phyloP scores from a whole-genome alignment of 1,140 invertebrate genomes.

The Bombus pascuorum region DNA sequence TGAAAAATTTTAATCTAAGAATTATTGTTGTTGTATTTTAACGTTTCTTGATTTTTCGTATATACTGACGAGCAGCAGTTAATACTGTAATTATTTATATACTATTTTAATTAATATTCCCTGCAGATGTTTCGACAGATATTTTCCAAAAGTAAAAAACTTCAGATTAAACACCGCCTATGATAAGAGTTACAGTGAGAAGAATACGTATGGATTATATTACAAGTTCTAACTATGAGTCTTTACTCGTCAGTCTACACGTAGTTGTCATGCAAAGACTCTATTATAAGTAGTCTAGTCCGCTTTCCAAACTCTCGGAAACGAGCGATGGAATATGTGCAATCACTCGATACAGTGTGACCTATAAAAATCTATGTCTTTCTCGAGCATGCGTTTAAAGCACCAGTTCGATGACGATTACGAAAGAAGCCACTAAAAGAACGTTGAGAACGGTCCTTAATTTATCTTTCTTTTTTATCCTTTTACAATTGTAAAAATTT shows the following conservation, averaged over 20 bases:
- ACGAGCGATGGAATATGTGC: slow-evolving; percentile 8
- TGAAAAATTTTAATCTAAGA: slow-evolving; percentile 31
- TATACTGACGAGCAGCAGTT: background rate
- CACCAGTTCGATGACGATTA: slow-evolving; percentile 28
- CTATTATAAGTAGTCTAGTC: background rate
- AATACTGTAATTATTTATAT: background rate
- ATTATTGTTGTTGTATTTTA: background rate
- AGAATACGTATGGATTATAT: background rate
- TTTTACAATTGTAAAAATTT: slow-evolving; percentile 37
- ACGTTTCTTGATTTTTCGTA: background rate
- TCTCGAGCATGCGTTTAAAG: slow-evolving; percentile 2
- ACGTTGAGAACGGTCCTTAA: slow-evolving; percentile 17
- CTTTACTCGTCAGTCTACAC: slow-evolving; percentile 9
- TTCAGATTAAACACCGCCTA: background rate
- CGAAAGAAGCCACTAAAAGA: slow-evolving; percentile 35
- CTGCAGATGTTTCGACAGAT: background rate
- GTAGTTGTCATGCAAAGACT: too few species aligned
- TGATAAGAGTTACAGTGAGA: background rate
- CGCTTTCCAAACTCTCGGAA: background rate
- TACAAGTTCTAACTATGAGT: background rate
- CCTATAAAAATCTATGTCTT: slow-evolving; percentile 38
- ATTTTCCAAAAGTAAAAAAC: background rate
- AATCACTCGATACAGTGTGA: background rate
- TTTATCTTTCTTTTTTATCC: background rate
- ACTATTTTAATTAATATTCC: background rate